These are phyloP conservation scores for Calephelis virginiensis DNA, from an alignment of 1,140 invertebrate genomes.

Conservation along the genomic window DNA sequence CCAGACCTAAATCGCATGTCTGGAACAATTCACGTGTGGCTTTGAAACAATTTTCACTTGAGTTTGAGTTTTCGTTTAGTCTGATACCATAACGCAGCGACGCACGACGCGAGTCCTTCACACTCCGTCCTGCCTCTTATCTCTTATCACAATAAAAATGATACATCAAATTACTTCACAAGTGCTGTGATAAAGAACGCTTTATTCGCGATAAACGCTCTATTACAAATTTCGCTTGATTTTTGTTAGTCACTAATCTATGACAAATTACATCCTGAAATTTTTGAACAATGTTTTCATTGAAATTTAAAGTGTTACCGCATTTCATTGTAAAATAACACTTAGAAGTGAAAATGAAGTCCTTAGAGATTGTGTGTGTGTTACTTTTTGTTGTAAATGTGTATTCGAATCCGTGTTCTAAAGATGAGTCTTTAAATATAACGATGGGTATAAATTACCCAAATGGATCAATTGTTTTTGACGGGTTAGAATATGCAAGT, in stretches of 20 bases:
- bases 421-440: constrained; percentile 53
- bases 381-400: constrained; percentile 33
- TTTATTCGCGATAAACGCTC: constrained; percentile 50
- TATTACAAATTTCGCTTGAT: constrained; percentile 29
- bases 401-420: constrained; percentile 42
- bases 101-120: constrained; percentile 35
- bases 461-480: constrained; percentile 49
- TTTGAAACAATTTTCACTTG: neutral
- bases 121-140: constrained; percentile 45
- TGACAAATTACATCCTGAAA: constrained; percentile 24
- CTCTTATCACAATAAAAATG: constrained; percentile 66
- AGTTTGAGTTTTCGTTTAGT: constrained; percentile 32
- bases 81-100: constrained; percentile 34
- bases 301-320: constrained; percentile 8
- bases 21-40: neutral
- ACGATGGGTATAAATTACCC: constrained; percentile 37
- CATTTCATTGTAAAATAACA: neutral
- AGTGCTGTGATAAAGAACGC: constrained; percentile 53
- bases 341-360: constrained; percentile 16
- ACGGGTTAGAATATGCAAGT: constrained; percentile 43
- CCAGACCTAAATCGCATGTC: neutral
- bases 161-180: constrained; percentile 67
- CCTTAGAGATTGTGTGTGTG: constrained; percentile 36
- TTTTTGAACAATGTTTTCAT: constrained; percentile 3
- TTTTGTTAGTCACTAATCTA: constrained; percentile 26